These are phyloP conservation scores for Pomatorhinus ruficollis DNA, from an alignment of 2,113 vertebrate species.

Conservation along the genomic window DNA sequence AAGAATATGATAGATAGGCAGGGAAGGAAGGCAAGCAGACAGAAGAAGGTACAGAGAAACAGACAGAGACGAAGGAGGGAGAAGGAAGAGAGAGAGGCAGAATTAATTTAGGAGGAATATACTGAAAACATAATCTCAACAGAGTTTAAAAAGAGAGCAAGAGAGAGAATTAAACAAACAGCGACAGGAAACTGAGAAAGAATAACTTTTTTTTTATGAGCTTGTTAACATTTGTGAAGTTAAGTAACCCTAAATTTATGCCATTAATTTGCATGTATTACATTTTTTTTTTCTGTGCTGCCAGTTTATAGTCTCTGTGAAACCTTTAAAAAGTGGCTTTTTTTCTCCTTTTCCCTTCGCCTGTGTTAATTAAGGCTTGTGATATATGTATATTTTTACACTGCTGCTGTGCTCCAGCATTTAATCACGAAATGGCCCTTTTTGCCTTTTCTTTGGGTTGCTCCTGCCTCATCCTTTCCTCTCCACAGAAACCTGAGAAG, in stretches of 20 bases:
- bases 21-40: slow-evolving; percentile 16
- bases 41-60: slow-evolving; percentile 8
- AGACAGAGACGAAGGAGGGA: not conserved
- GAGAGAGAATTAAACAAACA: slow-evolving; percentile 57
- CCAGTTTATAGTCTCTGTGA: slow-evolving; percentile 57
- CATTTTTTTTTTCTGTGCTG: not conserved
- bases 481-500: not conserved
- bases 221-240: slow-evolving; percentile 77
- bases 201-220: slow-evolving; percentile 71
- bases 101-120: slow-evolving; percentile 64
- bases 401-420: slow-evolving; percentile 10
- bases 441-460: not conserved
- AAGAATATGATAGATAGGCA: slow-evolving; percentile 28
- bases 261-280: slow-evolving; percentile 72
- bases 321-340: slow-evolving; percentile 62
- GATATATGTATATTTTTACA: slow-evolving; percentile 60
- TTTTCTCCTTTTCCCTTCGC: slow-evolving; percentile 55
- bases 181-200: slow-evolving; percentile 55
- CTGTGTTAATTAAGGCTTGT: slow-evolving; percentile 71
- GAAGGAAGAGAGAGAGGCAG: not conserved
- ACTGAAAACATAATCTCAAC: slow-evolving; percentile 61
- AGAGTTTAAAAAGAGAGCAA: not conserved
- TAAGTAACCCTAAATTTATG: slow-evolving; percentile 75
- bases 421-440: slow-evolving; percentile 50
- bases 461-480: not conserved